Percentiles rank a stretch among this genome's conserved stretches.
Evolutionary conservation across 2,797 vertebrate genomes (phyloP).

Genomic region (Crenichthys baileyi): DNA sequence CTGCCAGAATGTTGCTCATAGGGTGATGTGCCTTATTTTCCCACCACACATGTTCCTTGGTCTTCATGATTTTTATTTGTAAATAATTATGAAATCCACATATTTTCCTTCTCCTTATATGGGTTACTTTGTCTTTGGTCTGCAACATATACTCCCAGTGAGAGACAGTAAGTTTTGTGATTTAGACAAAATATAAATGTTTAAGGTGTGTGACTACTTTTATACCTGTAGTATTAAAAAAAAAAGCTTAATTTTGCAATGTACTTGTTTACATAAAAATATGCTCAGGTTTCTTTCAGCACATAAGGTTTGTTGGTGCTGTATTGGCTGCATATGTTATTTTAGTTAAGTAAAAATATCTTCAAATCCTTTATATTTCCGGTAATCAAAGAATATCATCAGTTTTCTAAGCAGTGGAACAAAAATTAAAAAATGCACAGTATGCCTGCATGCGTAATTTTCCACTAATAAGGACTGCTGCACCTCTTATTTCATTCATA

Average conservation of each 20-base stretch:
- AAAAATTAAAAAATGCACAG: slow-evolving; percentile 72
- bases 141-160: no score
- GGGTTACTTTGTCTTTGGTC: no score
- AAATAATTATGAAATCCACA: neutral
- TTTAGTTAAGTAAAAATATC: slow-evolving; percentile 51
- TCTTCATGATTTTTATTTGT: neutral
- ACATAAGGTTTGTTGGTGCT: no score
- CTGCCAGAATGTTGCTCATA: neutral
- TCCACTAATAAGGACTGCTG: slow-evolving; percentile 69
- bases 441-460: slow-evolving; percentile 73
- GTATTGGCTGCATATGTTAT: slow-evolving; percentile 24
- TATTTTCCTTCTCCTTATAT: neutral
- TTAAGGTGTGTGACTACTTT: no score
- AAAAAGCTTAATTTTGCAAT: no score
- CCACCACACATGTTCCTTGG: neutral
- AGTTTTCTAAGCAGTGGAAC: slow-evolving; percentile 47
- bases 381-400: slow-evolving; percentile 52
- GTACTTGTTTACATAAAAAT: neutral
- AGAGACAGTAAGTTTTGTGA: no score
- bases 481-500: slow-evolving; percentile 66
- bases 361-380: slow-evolving; percentile 12
- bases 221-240: no score
- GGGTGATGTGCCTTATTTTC: neutral
- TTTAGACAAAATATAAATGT: no score
- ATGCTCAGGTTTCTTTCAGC: neutral